Percentiles rank a stretch among this genome's conserved stretches.
Conservation (phyloP, 2,888 invertebrate genomes). For the Leucoma salicis region DNA sequence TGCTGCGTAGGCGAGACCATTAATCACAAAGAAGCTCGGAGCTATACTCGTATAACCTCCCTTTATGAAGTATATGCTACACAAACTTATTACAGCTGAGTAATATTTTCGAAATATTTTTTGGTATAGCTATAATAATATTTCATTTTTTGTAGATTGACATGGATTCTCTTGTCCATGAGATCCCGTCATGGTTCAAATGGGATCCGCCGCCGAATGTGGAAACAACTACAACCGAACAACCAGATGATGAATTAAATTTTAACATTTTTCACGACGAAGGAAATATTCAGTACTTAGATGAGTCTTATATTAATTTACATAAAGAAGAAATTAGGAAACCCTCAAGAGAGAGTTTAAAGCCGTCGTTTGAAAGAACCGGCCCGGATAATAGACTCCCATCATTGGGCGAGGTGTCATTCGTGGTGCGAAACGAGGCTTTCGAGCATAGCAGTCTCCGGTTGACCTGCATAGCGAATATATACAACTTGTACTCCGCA, state of each 20-base stretch:
- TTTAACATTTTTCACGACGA: slow-evolving; percentile 74
- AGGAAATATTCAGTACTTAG: slow-evolving; percentile 70
- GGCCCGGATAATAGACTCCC: slow-evolving; percentile 69
- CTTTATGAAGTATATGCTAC: neutral
- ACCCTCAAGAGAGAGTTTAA: slow-evolving; percentile 62
- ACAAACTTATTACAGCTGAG: neutral
- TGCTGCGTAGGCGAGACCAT: slow-evolving; percentile 65
- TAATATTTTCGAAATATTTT: slow-evolving; percentile 2
- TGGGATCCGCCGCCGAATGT: slow-evolving; percentile 71
- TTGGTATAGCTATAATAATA: slow-evolving; percentile 1
- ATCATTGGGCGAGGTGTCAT: slow-evolving; percentile 77
- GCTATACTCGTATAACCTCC: slow-evolving; percentile 15
- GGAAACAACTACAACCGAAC: slow-evolving; percentile 69
- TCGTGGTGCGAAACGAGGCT: slow-evolving; percentile 84
- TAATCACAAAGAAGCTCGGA: slow-evolving; percentile 65
- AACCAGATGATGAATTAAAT: slow-evolving; percentile 64
- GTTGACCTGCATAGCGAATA: slow-evolving; percentile 85
- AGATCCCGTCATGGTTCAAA: slow-evolving; percentile 72
- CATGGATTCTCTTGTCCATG: slow-evolving; percentile 64
- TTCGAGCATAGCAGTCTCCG: slow-evolving; percentile 85
- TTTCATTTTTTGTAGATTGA: slow-evolving; percentile 63
- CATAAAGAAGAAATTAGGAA: slow-evolving; percentile 75
- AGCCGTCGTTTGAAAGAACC: slow-evolving; percentile 61
- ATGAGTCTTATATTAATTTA: slow-evolving; percentile 71
- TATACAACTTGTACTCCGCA: slow-evolving; percentile 86